Percentiles rank a stretch among this genome's conserved stretches.
These are phyloP conservation scores for Andrena trimmerana DNA, from an alignment of 2,888 invertebrate species.

Conservation along the genomic window DNA sequence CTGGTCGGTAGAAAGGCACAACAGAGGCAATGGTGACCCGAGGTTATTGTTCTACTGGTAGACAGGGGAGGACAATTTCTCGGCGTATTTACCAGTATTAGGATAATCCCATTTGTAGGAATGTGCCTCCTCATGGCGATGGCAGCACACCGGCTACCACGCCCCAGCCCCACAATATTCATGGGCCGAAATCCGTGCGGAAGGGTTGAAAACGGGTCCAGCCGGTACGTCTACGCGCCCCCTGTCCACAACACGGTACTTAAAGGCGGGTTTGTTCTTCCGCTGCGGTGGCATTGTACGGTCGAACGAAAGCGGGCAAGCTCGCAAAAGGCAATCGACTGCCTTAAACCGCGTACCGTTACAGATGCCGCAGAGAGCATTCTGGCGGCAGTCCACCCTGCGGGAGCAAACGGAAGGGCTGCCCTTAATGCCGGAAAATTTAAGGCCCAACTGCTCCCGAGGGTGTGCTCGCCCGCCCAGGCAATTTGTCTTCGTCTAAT, in stretches of 20 bases:
- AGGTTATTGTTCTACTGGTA: slow-evolving; percentile 26
- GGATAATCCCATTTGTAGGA: slow-evolving; percentile 77
- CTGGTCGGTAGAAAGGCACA: not conserved
- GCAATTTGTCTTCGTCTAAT: slow-evolving; percentile 57
- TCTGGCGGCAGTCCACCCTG: slow-evolving; percentile 12
- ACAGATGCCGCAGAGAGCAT: slow-evolving; percentile 32
- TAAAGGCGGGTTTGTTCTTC: slow-evolving; percentile 61
- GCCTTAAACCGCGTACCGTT: slow-evolving; percentile 62
- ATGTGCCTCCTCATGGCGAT: slow-evolving; percentile 54
- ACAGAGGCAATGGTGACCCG: not conserved
- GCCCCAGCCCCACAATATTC: slow-evolving; percentile 8
- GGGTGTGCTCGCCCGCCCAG: not conserved
- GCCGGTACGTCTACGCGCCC: slow-evolving; percentile 36
- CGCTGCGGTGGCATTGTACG: slow-evolving; percentile 29
- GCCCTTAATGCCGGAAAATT: slow-evolving; percentile 61
- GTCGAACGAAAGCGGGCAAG: slow-evolving; percentile 23
- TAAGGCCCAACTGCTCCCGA: slow-evolving; percentile 33
- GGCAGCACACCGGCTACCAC: slow-evolving; percentile 33
- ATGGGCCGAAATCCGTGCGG: slow-evolving; percentile 2
- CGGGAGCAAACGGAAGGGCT: slow-evolving; percentile 31
- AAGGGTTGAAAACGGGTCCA: slow-evolving; percentile 53
- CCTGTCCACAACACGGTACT: slow-evolving; percentile 37
- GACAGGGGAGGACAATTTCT: slow-evolving; percentile 55
- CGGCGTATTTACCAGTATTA: slow-evolving; percentile 73
- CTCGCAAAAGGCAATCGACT: slow-evolving; percentile 52